phyloP scores from a whole-genome alignment of 2,113 vertebrate genomes.

The Apodemus speciosus region DNA sequence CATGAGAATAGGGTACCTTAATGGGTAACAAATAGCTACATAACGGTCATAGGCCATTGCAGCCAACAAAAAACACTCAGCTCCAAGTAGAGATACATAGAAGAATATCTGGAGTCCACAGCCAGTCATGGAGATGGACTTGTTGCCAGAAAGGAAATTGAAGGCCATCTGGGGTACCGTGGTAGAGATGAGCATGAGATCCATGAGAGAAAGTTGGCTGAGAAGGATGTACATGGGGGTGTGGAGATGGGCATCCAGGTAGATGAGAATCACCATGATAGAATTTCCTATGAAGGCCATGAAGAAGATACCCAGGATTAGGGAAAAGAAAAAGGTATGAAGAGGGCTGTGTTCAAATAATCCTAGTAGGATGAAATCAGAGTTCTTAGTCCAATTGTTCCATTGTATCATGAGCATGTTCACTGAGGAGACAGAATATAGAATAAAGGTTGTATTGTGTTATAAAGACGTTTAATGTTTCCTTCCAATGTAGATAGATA shows the following conservation, averaged over 20 bases:
- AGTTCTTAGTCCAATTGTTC: not conserved
- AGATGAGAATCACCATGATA: conserved; percentile 77
- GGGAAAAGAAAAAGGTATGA: conserved; percentile 44
- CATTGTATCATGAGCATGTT: not conserved
- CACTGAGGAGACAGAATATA: not conserved
- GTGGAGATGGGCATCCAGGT: conserved; percentile 69
- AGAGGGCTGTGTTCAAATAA: conserved; percentile 34
- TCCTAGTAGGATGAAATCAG: conserved; percentile 16
- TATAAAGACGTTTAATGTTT: not conserved
- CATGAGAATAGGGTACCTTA: conserved; percentile 80
- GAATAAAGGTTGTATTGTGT: no score
- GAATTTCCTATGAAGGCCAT: conserved; percentile 45
- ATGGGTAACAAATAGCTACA: conserved; percentile 80
- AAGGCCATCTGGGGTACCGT: conserved; percentile 79
- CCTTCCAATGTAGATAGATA: not conserved
- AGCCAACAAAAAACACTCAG: conserved; percentile 46
- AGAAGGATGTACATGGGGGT: conserved; percentile 82
- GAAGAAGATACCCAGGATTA: conserved; percentile 37
- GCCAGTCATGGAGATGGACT: conserved; percentile 72
- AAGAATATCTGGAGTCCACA: conserved; percentile 83
- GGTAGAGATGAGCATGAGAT: conserved; percentile 78
- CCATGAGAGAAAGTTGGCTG: conserved; percentile 82
- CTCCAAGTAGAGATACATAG: conserved; percentile 62
- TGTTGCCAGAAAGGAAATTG: conserved; percentile 71
- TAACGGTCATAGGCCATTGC: conserved; percentile 79